Evolutionary conservation across 2,797 vertebrate genomes (phyloP).

Genomic region (Trachurus trachurus): DNA sequence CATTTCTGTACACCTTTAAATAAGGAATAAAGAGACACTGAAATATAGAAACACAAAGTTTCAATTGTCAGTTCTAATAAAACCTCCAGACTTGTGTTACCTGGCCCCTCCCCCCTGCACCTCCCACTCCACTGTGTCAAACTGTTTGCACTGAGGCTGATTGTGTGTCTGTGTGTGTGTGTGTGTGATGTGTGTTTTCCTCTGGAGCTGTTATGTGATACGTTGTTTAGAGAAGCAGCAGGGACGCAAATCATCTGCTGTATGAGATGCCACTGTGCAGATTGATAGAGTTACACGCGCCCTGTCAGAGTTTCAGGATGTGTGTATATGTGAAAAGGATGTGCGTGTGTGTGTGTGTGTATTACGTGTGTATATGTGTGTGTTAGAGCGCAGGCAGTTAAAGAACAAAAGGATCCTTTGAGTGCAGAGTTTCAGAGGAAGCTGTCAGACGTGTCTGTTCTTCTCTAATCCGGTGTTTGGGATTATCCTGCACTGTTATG

Average conservation of each 20-base stretch:
- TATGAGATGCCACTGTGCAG: slow-evolving; percentile 26
- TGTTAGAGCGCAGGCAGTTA: slow-evolving; percentile 12
- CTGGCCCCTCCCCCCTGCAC: not conserved
- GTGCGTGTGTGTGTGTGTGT: slow-evolving; percentile 16
- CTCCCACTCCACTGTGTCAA: slow-evolving; percentile 16
- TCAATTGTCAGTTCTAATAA: not conserved
- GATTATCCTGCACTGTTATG: slow-evolving; percentile 57
- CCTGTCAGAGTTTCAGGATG: slow-evolving; percentile 16
- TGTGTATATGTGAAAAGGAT: slow-evolving; percentile 23
- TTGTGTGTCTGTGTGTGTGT: slow-evolving; percentile 32
- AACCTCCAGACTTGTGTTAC: not conserved
- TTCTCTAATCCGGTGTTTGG: slow-evolving; percentile 66
- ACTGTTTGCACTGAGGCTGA: slow-evolving; percentile 30
- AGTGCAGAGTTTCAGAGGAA: slow-evolving; percentile 49
- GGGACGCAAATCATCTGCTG: not conserved
- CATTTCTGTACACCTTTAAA: no score
- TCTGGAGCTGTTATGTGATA: slow-evolving; percentile 18
- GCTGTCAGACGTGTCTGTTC: slow-evolving; percentile 62
- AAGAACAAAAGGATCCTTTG: slow-evolving; percentile 74
- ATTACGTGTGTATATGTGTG: slow-evolving; percentile 5
- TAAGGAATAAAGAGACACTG: no score
- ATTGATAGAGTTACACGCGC: slow-evolving; percentile 8
- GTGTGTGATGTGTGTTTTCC: not conserved
- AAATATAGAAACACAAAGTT: not conserved
- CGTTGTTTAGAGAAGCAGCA: slow-evolving; percentile 27